phyloP scores from a whole-genome alignment of 1,140 invertebrate genomes.

The Tetragnatha versicolor region DNA sequence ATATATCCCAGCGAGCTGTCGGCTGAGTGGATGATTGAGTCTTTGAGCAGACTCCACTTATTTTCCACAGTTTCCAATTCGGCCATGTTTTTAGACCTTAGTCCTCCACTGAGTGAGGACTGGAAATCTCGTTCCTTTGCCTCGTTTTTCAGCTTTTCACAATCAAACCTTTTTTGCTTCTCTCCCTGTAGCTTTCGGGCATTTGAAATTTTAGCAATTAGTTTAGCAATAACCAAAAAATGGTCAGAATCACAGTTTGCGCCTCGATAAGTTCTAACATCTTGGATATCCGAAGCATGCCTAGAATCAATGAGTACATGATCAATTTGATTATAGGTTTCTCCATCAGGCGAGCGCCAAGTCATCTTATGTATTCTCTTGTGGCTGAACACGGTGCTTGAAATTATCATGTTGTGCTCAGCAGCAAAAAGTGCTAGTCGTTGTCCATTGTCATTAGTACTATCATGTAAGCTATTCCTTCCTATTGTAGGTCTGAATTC shows the following conservation, averaged over 20 bases:
- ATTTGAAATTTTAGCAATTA: background rate
- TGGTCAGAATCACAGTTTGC: background rate
- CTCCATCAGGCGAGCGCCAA: background rate
- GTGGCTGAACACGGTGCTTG: background rate
- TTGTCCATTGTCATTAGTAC: too few species aligned
- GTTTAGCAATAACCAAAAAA: background rate
- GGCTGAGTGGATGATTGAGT: background rate
- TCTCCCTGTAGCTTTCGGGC: background rate
- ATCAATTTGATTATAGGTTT: background rate
- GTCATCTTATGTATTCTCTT: background rate
- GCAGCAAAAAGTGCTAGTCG: background rate
- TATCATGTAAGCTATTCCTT: too few species aligned
- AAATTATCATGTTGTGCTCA: background rate
- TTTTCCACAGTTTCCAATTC: background rate
- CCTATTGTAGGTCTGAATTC: too few species aligned
- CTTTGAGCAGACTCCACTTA: background rate
- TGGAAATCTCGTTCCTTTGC: background rate
- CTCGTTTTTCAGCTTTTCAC: background rate
- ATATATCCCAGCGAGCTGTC: background rate
- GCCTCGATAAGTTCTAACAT: background rate
- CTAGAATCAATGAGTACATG: background rate
- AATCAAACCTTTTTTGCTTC: background rate
- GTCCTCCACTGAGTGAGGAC: background rate
- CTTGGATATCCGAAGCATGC: background rate
- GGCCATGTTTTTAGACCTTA: background rate